Base-by-base conservation (phyloP, 1,140 invertebrate species). In the Heliconius hermathena region DNA sequence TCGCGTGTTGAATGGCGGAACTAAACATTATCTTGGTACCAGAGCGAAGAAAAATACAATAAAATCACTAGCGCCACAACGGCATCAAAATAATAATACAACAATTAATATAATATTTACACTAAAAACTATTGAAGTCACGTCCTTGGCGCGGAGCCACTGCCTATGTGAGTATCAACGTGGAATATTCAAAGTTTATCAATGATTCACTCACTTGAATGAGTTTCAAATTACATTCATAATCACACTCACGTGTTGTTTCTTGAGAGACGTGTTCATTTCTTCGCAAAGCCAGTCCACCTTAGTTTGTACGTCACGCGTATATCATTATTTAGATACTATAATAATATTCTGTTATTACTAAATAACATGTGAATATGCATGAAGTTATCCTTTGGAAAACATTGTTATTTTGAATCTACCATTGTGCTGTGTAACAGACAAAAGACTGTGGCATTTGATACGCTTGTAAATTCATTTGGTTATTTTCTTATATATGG, bases 141-240 rank as follows among this genome's bases (percentile, higher is more conserved):
- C 60, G 26, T 26, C 11, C 60, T 66, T 66, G 60, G 60, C 26
- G 20, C 26, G 1, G 26, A 29, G 60, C 60, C 33, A 36, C 33
- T 22, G 22, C 26, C 60, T 29, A 13, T 5, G 26, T 66, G 26
- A 60, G 5, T 9, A 18, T 57, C n/a, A 46, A 46, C 2, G 41
- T 49, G 8, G 18, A 52, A 5, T 52, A 52, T 5, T 11, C 60
- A 66, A 66, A 66, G 0, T 29, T 66, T 66, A 66, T 66, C 60
- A 66, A 66, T 72, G 71, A 41, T 72, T 72, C 71, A 71, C 26
- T 18, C 70, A 72, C 71, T 72, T 41, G 71, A 72, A 72, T n/a
- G 71, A 72, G 71, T 72, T 72, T 72, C 71, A 41, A 29, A 38
- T 72, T 72, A n/a, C 36, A 41, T 41, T 72, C 71, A 72, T 72